Evolutionary conservation across 2,113 vertebrate species (phyloP), one percentile per base, ranked within the genome.

Genomic region (Brachionichthys hirsutus): DNA sequence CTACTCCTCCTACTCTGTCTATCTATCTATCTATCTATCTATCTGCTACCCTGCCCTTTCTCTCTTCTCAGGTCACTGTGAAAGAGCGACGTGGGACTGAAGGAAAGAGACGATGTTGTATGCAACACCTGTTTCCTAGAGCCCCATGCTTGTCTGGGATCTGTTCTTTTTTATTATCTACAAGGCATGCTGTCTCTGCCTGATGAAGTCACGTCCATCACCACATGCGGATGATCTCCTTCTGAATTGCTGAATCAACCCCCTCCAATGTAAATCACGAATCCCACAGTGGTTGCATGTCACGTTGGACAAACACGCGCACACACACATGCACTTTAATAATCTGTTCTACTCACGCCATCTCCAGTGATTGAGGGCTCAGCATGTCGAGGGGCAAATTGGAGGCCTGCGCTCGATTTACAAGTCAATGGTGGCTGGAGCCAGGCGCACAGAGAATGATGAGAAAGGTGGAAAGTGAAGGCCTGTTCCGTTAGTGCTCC

Each of bases 401-500:
- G 58, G 69, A 76, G 65, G 73, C 61, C 60, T 62, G 59, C 38
- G 65, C 67, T 70, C 43, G 15, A 77, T 83, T 68, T 75, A 65
- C 57, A 77, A 76, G 78, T 84, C 67, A 65, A 57, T 73, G 73
- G 62, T 30, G n/a, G 45, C 74, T 52, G 81, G 80, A 83, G 67
- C 67, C 69, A 22, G 48, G 22, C 44, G 34, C 24, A 24, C 60
- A 68, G 75, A 73, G 67, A 77, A 60, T 64, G 78, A 86, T 81
- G 82, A 73, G 54, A 62, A 63, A 73, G 56, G 60, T 72, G 66
- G 57, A 66, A 49, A 69, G 67, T 76, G 54, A 81, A 80, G 77
- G 75, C 42, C 70, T 61, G 55, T 78, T 86, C 82, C 78, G 75
- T 85, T 88, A 85, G 78, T 42, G 62, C 19, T 81, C 80, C 73